Conservation (phyloP, 1,140 invertebrate species). For the Andricus grossulariae region DNA sequence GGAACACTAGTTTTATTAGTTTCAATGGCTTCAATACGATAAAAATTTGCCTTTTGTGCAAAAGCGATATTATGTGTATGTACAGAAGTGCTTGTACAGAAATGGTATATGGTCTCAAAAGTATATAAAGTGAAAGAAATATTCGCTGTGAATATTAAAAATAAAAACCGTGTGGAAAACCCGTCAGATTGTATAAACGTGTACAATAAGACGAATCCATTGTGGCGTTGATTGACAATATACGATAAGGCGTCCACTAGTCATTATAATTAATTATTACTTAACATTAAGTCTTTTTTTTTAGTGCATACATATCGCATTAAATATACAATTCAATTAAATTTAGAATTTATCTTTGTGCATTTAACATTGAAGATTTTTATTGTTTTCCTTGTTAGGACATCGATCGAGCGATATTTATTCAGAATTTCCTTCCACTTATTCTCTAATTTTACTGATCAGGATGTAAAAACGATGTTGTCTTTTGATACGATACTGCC, state of each 20-base stretch:
- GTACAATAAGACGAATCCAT: slow-evolving; percentile 18
- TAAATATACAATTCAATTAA: slow-evolving; percentile 60
- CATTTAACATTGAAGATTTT: neutral
- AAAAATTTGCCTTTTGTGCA: too few relatives aligned
- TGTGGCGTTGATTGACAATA: slow-evolving; percentile 16
- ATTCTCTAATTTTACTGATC: neutral
- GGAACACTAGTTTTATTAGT: neutral
- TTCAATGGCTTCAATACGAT: neutral
- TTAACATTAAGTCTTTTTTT: slow-evolving; percentile 60
- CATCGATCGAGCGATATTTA: neutral
- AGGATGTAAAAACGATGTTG: slow-evolving; percentile 33
- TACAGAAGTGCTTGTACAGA: slow-evolving; percentile 29
- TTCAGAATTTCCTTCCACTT: slow-evolving; percentile 17
- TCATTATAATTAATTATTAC: slow-evolving; percentile 22
- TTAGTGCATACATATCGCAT: slow-evolving; percentile 70
- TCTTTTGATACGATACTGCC: slow-evolving; percentile 59
- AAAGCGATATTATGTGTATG: neutral
- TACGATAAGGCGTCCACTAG: slow-evolving; percentile 2
- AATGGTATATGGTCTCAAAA: slow-evolving; percentile 22
- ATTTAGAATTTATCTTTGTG: neutral
- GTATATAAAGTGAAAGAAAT: neutral
- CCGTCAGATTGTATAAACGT: slow-evolving; percentile 3
- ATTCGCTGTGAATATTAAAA: slow-evolving; percentile 19
- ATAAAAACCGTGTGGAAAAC: slow-evolving; percentile 12
- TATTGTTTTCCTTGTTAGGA: neutral